Conservation (phyloP, 1,140 invertebrate genomes). For the Eumaeus atala region DNA sequence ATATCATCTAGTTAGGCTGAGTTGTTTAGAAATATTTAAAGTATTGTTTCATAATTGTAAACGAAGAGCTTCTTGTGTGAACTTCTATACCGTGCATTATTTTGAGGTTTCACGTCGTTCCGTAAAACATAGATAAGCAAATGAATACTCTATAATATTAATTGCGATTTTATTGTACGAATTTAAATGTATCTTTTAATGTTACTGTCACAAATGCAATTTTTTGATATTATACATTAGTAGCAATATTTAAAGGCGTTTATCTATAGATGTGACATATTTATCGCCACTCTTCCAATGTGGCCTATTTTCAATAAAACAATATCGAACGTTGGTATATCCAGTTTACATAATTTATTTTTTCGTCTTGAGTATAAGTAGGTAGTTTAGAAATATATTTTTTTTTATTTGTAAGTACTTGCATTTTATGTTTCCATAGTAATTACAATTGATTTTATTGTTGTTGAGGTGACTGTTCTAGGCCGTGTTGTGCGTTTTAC, state of each 20-base stretch:
- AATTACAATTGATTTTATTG: too few species aligned
- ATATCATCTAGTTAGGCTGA: not conserved
- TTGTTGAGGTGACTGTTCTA: too few species aligned
- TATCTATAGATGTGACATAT: not conserved
- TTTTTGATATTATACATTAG: conserved; percentile 3
- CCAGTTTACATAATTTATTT: too few species aligned
- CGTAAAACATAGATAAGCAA: not conserved
- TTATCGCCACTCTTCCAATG: not conserved
- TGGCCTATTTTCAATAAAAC: too few species aligned
- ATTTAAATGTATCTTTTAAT: conserved; percentile 1
- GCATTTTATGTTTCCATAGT: too few species aligned
- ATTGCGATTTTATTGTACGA: conserved; percentile 9
- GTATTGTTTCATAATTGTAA: conserved; percentile 8
- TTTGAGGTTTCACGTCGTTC: not conserved
- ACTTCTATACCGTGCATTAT: not conserved
- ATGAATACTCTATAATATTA: conserved; percentile 6
- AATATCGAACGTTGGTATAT: too few species aligned
- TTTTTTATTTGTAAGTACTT: too few species aligned
- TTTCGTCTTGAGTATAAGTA: too few species aligned
- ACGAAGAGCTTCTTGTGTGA: not conserved
- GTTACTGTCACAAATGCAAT: not conserved
- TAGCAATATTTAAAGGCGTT: not conserved
- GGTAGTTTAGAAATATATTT: too few species aligned
- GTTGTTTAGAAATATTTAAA: conserved; percentile 9
- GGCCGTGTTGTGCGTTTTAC: too few species aligned